Percentiles rank a stretch among this genome's conserved stretches.
Conservation (phyloP, 2,113 vertebrate species). For the Varanus salvator region DNA sequence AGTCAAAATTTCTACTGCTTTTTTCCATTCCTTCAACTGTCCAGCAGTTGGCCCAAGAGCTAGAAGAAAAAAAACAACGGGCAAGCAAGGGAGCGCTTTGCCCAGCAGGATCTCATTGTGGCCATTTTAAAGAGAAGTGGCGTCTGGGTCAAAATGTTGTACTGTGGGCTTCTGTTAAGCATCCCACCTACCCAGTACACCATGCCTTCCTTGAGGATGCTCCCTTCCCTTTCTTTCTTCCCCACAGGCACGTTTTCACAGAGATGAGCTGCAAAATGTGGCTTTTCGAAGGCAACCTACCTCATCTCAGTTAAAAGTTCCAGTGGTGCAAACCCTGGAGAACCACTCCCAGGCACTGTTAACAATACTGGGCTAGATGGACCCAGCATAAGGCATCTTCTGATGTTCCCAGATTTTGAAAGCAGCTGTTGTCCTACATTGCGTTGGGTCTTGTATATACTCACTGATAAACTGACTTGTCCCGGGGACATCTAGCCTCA, state of each 20-base stretch:
- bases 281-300: too few relatives aligned
- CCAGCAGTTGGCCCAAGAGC: neutral
- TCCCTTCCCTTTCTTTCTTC: too few relatives aligned
- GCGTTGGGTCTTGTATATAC: too few relatives aligned
- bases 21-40: neutral
- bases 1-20: constrained; percentile 14
- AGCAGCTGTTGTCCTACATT: neutral
- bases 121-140: neutral
- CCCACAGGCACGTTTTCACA: too few relatives aligned
- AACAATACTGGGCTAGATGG: too few relatives aligned
- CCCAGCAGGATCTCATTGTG: neutral
- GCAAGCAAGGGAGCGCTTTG: neutral
- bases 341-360: too few relatives aligned
- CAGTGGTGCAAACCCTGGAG: too few relatives aligned
- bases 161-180: neutral
- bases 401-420: neutral
- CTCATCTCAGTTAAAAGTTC: too few relatives aligned
- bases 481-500: neutral
- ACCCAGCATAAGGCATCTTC: neutral
- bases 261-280: too few relatives aligned
- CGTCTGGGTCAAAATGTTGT: neutral
- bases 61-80: neutral
- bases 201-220: neutral
- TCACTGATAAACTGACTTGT: neutral
- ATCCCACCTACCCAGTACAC: too few relatives aligned